phyloP scores from a whole-genome alignment of 2,113 vertebrate genomes.

The Coptodon rendalli region DNA sequence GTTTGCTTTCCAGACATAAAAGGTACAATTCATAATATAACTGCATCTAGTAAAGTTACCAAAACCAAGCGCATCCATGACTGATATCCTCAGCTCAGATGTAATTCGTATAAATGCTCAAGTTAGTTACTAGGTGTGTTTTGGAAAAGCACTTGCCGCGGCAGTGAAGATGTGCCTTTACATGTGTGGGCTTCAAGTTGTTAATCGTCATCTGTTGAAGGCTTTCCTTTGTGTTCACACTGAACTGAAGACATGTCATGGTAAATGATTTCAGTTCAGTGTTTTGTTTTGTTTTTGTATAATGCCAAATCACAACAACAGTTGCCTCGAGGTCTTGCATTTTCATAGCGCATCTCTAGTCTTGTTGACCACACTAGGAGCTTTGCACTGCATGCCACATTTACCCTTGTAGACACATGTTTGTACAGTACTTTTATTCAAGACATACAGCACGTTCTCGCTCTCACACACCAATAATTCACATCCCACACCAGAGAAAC shows the following conservation, averaged over 20 bases:
- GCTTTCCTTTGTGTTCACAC: not conserved
- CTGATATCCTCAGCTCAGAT: not conserved
- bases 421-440: not conserved
- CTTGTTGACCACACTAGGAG: not conserved
- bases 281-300: not conserved
- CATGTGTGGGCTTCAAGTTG: not conserved
- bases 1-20: not conserved
- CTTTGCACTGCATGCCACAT: fast-evolving
- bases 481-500: not conserved
- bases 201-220: not conserved
- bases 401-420: not conserved
- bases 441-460: not conserved
- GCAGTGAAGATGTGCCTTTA: not conserved
- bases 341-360: not conserved
- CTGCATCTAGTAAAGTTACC: not conserved
- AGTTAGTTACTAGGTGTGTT: not conserved
- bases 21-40: not conserved
- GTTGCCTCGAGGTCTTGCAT: not conserved
- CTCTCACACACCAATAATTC: not conserved
- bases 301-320: not conserved
- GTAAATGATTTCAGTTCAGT: not conserved
- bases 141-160: not conserved
- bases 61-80: not conserved
- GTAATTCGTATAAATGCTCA: not conserved
- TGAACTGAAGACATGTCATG: not conserved